A percentile compares a stretch with the other conserved stretches of the same genome.
These are phyloP conservation scores for Globodera ellingtonae DNA, from an alignment of 1,140 invertebrate genomes.

Conservation along the genomic window DNA sequence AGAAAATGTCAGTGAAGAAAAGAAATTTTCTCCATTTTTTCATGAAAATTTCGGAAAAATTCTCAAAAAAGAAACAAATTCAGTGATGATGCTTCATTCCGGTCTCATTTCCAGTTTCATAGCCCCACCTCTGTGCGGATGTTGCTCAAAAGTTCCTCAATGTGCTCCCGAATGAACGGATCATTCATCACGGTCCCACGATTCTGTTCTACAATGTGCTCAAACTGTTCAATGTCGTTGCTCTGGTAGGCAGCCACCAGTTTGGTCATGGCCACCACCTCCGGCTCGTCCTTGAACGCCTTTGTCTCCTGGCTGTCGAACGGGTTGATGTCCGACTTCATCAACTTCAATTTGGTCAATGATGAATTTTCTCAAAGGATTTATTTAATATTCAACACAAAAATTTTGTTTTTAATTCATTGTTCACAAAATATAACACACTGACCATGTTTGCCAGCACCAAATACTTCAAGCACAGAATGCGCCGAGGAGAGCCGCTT, in stretches of 20 bases:
- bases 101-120: too few relatives aligned
- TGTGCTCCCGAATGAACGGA: constrained; percentile 97
- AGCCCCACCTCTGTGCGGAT: constrained; percentile 78
- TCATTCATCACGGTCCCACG: constrained; percentile 97
- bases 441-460: constrained; percentile 93
- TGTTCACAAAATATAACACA: neutral
- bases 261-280: constrained; percentile 99
- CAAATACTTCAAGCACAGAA: constrained; percentile 96
- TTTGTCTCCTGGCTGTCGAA: constrained; percentile 96
- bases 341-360: constrained; percentile 3
- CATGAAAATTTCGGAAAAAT: neutral
- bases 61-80: neutral
- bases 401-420: constrained; percentile 2
- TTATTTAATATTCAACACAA: neutral
- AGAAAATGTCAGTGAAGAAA: neutral
- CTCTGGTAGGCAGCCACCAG: constrained; percentile 96
- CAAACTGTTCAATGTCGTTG: constrained; percentile 98
- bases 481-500: constrained; percentile 92
- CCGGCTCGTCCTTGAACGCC: constrained; percentile 98
- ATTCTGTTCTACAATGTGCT: constrained; percentile 91
- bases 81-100: too few relatives aligned
- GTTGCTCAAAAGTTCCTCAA: constrained; percentile 94
- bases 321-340: constrained; percentile 94
- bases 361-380: too few relatives aligned
- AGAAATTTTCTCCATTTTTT: too few relatives aligned